Evolutionary conservation across 2,888 invertebrate genomes (phyloP).

Genomic region (Parnassius smintheus): DNA sequence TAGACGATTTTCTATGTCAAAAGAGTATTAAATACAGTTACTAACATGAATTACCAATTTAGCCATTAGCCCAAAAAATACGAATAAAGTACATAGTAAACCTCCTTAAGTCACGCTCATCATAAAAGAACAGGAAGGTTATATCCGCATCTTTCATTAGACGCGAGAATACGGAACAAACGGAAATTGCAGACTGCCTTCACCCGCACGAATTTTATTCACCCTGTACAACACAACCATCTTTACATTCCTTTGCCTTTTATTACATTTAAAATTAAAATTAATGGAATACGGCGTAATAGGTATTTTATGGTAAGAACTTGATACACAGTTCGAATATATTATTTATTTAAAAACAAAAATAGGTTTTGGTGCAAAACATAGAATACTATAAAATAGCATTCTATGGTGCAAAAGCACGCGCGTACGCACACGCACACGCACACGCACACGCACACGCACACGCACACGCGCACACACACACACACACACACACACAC

Average conservation of each 20-base stretch:
- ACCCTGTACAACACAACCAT: constrained; percentile 7
- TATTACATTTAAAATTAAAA: background rate
- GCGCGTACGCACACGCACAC: too few relatives aligned
- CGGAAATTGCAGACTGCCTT: constrained; percentile 55
- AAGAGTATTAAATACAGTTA: background rate
- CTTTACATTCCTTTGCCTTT: constrained; percentile 18
- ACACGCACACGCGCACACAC: too few relatives aligned
- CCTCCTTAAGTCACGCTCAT: constrained; percentile 28
- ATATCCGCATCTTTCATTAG: constrained; percentile 47
- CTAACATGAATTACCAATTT: background rate
- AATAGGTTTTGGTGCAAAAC: too few relatives aligned
- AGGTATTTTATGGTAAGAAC: too few relatives aligned
- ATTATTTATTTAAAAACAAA: too few relatives aligned
- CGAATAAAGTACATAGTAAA: constrained; percentile 8
- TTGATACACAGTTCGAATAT: too few relatives aligned
- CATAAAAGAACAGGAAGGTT: constrained; percentile 39
- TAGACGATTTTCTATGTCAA: background rate
- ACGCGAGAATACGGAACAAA: constrained; percentile 36
- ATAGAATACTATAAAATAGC: too few relatives aligned
- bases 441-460: too few relatives aligned
- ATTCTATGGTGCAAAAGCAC: too few relatives aligned
- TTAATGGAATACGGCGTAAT: background rate
- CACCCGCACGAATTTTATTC: constrained; percentile 31
- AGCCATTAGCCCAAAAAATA: background rate
- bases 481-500: too few relatives aligned